Base-by-base conservation (phyloP, 2,113 vertebrate genomes). In the Vidua chalybeata region DNA sequence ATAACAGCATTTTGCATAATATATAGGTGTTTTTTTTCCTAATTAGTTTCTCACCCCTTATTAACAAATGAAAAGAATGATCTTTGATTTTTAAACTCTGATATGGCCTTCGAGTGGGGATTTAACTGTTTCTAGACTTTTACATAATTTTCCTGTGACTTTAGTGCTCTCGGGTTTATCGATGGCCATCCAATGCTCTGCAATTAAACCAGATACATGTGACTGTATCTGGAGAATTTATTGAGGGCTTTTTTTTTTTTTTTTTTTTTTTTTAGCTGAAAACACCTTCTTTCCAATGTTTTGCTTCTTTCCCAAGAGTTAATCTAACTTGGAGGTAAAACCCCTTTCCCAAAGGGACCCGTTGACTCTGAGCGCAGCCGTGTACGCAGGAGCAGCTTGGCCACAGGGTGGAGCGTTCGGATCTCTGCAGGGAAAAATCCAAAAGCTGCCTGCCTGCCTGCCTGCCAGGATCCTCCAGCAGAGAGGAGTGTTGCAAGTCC, bases 331-430 rank as follows among this genome's bases (percentile, higher is more conserved):
- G 7, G 20, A 11, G n/a, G 22, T 8, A 23, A 24, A 41, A 9
- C 4, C 0, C 17, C 4, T 26, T 58, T 80, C 4, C 9, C 26
- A 1, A 5, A 33, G 49, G 35, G 41, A 6, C 2, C 15, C 0
- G 0, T 6, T 4, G 11, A 4, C 7, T 11, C 12, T 41, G 41
- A 4, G 5, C 12, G 24, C 18, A 41, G 84, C 55, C 14, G 2
- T 0, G 8, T 1, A 0, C 15, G 15, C 13, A 17, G 68, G 58
- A 62, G 72, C n/a, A 17, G 6, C 33, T 18, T 24, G 79, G 49
- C 95, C 96, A 86, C 94, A 77, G 3, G 95, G 79, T 90, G 96
- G 94, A 91, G 96, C 90, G 67, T 74, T 90, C 39, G 26, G 26
- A 35, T 77, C 71, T 19, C 59, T 28, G 72, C 46, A 19, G 66